A percentile compares a stretch with the other conserved stretches of the same genome.
phyloP scores from a whole-genome alignment of 2,797 vertebrate species.

The Acanthornis magna region DNA sequence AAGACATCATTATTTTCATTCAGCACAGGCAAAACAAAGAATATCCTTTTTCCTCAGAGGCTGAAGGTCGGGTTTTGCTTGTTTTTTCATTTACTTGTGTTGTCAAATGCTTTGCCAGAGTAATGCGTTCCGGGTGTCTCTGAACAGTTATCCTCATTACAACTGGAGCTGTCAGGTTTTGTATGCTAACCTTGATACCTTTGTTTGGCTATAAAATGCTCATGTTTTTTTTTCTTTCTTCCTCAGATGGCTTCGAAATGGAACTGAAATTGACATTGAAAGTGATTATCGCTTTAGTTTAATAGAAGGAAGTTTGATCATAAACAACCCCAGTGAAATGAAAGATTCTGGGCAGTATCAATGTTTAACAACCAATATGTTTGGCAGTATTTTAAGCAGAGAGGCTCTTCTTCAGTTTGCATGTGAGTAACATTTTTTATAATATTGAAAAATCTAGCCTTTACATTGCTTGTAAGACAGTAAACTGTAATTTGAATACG shows the following conservation, averaged over 20 bases:
- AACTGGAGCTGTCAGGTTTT: not conserved
- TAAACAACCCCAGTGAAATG: slow-evolving; percentile 85
- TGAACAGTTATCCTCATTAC: not conserved
- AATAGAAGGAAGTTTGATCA: slow-evolving; percentile 88
- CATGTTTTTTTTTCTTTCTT: slow-evolving; percentile 20
- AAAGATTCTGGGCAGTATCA: slow-evolving; percentile 90
- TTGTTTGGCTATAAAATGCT: not conserved
- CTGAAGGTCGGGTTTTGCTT: rapidly evolving
- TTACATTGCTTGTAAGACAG: not conserved
- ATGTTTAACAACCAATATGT: slow-evolving; percentile 85
- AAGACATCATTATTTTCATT: not conserved
- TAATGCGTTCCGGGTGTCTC: not conserved
- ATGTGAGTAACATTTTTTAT: slow-evolving; percentile 83
- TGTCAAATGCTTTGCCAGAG: not conserved
- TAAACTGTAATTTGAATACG: not conserved
- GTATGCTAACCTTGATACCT: not conserved
- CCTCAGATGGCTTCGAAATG: slow-evolving; percentile 91
- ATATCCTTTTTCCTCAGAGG: not conserved
- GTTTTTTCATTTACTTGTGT: not conserved
- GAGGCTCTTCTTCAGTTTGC: slow-evolving; percentile 90
- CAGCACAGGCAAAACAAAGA: not conserved
- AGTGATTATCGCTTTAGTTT: slow-evolving; percentile 87
- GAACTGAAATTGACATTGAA: slow-evolving; percentile 83
- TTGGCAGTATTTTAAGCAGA: slow-evolving; percentile 87
- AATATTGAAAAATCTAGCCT: not conserved